Evolutionary conservation across 2,113 vertebrate genomes (phyloP).

Genomic region (Capreolus pygargus): DNA sequence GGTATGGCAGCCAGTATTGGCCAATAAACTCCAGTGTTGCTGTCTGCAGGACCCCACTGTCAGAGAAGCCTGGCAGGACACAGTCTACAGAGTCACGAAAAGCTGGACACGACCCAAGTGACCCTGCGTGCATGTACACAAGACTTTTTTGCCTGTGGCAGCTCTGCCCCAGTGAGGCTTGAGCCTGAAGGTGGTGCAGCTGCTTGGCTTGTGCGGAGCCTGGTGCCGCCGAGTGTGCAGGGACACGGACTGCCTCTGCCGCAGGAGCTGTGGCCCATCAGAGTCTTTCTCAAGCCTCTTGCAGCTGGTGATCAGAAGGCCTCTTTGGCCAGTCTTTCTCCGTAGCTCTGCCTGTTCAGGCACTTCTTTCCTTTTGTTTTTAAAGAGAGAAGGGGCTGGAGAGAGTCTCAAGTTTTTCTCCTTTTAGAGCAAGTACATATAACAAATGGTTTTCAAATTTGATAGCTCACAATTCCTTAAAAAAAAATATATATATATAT

Average conservation of each 20-base stretch:
- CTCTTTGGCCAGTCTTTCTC: background rate
- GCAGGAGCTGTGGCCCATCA: background rate
- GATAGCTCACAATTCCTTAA: background rate
- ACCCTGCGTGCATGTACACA: background rate
- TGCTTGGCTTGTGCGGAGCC: background rate
- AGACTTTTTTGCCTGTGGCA: background rate
- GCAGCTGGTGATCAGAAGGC: background rate
- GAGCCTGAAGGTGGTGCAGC: rapidly evolving
- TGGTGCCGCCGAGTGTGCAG: rapidly evolving
- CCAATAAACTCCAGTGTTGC: background rate
- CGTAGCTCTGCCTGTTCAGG: background rate
- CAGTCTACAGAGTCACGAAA: background rate
- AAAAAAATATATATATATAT: background rate
- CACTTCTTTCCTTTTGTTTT: background rate
- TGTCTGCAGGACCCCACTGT: background rate
- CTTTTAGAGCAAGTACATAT: background rate
- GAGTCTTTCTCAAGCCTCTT: background rate
- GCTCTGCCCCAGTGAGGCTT: background rate
- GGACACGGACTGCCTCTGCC: rapidly evolving
- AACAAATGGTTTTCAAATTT: background rate
- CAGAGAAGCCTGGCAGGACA: background rate
- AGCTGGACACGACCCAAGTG: background rate
- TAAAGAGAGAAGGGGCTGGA: background rate
- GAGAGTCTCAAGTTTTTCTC: background rate
- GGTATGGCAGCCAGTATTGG: background rate